These are phyloP conservation scores for Pollachius pollachius DNA, from an alignment of 2,113 vertebrate genomes.

Conservation along the genomic window DNA sequence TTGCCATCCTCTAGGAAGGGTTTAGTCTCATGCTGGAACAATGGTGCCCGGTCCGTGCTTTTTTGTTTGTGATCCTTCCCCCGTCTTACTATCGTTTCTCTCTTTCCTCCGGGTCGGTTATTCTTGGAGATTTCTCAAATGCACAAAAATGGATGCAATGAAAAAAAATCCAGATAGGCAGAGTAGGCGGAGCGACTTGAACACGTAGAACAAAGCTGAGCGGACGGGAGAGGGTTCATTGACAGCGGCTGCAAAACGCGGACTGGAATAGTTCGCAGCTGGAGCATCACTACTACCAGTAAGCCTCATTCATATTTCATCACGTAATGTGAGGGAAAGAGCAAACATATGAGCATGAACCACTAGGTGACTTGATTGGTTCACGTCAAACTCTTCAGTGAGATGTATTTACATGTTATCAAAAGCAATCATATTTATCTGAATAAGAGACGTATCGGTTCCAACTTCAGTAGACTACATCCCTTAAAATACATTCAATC, in stretches of 20 bases:
- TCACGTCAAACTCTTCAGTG: constrained; percentile 3
- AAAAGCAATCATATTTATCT: too few relatives aligned
- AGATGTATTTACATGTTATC: too few relatives aligned
- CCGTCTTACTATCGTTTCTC: constrained; percentile 39
- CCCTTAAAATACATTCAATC: background rate
- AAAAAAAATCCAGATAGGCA: constrained; percentile 51
- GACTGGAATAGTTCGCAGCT: constrained; percentile 48
- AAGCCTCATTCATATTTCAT: constrained; percentile 53
- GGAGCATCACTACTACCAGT: constrained; percentile 5
- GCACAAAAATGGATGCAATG: constrained; percentile 80
- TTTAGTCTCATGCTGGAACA: constrained; percentile 65
- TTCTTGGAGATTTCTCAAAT: constrained; percentile 79
- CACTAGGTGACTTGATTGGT: constrained; percentile 9
- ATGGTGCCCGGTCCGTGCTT: constrained; percentile 47
- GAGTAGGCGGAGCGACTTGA: constrained; percentile 70
- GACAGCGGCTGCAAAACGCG: constrained; percentile 68
- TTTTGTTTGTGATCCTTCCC: constrained; percentile 47
- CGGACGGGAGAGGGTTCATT: constrained; percentile 69
- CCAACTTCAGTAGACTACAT: too few relatives aligned
- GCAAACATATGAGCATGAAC: constrained; percentile 38
- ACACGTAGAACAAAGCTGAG: constrained; percentile 63
- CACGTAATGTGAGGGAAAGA: constrained; percentile 16
- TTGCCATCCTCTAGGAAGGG: constrained; percentile 69
- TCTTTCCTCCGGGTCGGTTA: constrained; percentile 71
- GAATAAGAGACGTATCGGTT: background rate